Conservation (phyloP, 1,140 invertebrate genomes). For the Drosophila pallidifrons region DNA sequence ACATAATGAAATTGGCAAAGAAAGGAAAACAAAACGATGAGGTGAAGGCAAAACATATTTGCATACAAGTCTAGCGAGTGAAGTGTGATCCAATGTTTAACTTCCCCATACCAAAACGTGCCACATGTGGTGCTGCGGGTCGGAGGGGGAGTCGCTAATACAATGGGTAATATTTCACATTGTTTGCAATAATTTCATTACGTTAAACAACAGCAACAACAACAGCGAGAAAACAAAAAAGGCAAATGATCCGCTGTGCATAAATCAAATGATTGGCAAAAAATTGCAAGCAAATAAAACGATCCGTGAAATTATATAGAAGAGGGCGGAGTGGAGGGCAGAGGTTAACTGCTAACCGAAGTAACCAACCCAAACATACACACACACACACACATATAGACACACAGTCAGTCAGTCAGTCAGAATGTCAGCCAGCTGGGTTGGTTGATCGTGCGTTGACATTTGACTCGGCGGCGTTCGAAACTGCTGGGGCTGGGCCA, state of each 20-base stretch:
- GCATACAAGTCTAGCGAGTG: slow-evolving; percentile 5
- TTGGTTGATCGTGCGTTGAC: slow-evolving; percentile 38
- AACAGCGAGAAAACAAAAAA: slow-evolving; percentile 39
- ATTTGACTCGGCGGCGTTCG: slow-evolving; percentile 37
- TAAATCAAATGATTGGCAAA: slow-evolving; percentile 55
- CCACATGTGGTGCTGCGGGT: slow-evolving; percentile 26
- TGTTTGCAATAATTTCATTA: slow-evolving; percentile 61
- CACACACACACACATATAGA: neutral
- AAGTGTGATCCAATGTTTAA: slow-evolving; percentile 22
- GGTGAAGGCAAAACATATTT: slow-evolving; percentile 22
- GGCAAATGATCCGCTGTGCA: slow-evolving; percentile 57
- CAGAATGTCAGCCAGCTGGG: neutral
- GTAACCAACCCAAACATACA: slow-evolving; percentile 7
- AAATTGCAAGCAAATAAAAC: slow-evolving; percentile 20
- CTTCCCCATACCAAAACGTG: slow-evolving; percentile 28
- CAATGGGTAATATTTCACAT: slow-evolving; percentile 38
- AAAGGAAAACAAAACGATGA: slow-evolving; percentile 33
- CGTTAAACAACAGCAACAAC: slow-evolving; percentile 46
- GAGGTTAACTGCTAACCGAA: slow-evolving; percentile 12
- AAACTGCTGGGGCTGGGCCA: slow-evolving; percentile 21
- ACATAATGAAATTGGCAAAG: slow-evolving; percentile 39
- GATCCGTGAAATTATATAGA: slow-evolving; percentile 10
- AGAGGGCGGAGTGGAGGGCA: neutral
- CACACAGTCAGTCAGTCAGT: neutral
- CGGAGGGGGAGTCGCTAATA: slow-evolving; percentile 1